Percentiles rank a stretch among this genome's conserved stretches.
Conservation (phyloP, 2,113 vertebrate genomes). For the Psittacula cyanocephala region DNA sequence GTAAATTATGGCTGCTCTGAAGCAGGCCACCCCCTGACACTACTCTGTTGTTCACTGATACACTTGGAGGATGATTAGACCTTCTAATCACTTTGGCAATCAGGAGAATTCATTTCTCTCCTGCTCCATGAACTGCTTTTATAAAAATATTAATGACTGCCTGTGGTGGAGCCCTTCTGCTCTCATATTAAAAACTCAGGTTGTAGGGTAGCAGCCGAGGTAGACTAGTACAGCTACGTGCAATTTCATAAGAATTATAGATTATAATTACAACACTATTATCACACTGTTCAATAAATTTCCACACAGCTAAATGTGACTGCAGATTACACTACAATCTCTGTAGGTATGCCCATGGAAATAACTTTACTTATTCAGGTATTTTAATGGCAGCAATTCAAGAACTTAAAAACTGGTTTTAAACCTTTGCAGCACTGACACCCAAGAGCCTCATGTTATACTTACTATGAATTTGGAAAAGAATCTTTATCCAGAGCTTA, state of each 20-base stretch:
- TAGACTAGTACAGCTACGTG: neutral
- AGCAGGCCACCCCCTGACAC: neutral
- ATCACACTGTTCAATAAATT: neutral
- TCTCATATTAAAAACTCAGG: conserved; percentile 1
- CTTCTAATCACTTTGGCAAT: conserved; percentile 52
- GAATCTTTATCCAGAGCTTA: neutral
- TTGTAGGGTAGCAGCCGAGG: neutral
- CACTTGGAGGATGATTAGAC: conserved; percentile 12
- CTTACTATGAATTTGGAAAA: neutral
- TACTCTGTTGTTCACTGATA: conserved; percentile 44
- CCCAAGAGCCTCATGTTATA: neutral
- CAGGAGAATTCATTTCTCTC: conserved; percentile 42
- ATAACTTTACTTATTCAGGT: neutral
- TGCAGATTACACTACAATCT: neutral
- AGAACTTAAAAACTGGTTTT: neutral
- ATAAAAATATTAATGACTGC: conserved; percentile 47
- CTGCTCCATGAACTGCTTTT: conserved; percentile 16
- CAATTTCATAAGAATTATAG: conserved; percentile 4
- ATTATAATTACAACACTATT: neutral
- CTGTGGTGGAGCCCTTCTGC: neutral
- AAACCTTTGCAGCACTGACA: neutral
- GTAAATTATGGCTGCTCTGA: conserved; percentile 18
- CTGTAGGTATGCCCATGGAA: neutral
- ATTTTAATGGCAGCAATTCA: neutral
- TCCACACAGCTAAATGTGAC: neutral